Base-by-base conservation (phyloP, 2,797 vertebrate genomes). In the Leucoraja ocellata region DNA sequence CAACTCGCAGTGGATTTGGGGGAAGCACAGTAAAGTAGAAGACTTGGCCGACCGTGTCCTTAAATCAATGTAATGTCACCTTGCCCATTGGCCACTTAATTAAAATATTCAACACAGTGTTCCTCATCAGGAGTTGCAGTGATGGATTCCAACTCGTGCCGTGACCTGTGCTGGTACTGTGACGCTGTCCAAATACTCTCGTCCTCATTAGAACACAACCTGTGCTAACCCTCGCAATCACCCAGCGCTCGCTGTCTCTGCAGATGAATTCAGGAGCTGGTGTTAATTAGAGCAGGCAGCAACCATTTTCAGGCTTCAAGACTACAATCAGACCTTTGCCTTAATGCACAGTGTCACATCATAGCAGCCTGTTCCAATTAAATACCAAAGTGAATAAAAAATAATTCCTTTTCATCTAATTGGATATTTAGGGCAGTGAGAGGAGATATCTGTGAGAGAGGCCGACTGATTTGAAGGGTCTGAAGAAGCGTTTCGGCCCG, bases 151-250 rank as follows among this genome's bases (percentile, higher is more conserved):
- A 54, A 16, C 58, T 6, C 83, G n/a, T 6, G 25, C 61, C 61
- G 14, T 86, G 83, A 65, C 83, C 83, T 65, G 58, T 65, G 83
- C 7, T 0, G 58, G 83, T 32, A 13, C n/a, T 32, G 83, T 86
- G 83, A 32, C 13, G 32, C 61, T 65, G 14, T 36, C 23, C 46
- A 1, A 14, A 28, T 61, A 28, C 3, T 84, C 58, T 11, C 10
- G 83, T 65, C 81, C 81, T 84, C 83, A 65, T 86, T 86, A 65
- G 83, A 65, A 65, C n/a, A 65, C 28, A 32, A 58, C 58, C 83
- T 63, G 28, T 28, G 18, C 4, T 86, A 86, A 63, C n/a, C 83
- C 83, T n/a, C 14, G 28, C 32, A 28, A 18, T 65, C 32, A 14
- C 58, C 2, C 28, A 86, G 28, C 58, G 8, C 83, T 86, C 58